Base-by-base conservation (phyloP, 1,140 invertebrate species). In the Hydropsyche tenuis region DNA sequence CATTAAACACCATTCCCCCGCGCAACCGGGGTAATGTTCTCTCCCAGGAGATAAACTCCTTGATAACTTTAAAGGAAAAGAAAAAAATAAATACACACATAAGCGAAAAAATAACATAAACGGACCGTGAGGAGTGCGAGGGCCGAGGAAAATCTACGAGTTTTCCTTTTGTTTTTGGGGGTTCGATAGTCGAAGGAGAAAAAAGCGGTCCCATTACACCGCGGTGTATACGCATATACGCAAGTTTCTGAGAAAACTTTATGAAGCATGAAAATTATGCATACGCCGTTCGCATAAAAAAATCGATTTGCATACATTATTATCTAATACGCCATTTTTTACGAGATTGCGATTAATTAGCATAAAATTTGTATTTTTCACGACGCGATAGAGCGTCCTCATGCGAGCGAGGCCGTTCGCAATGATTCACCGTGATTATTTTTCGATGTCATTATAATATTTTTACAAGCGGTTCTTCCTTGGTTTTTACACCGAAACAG, bases 1-100 rank as follows among this genome's bases (percentile, higher is more conserved):
- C 75, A 76, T 76, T 76, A 76, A 73, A 76, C 72, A 72, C 75
- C 72, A 76, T 72, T 72, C 69, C 51, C 25, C 64, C 22, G 16
- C 22, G 27, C 48, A 56, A n/a, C 48, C 46, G n/a, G 25, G 46
- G 51, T 70, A 70, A 70, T 70, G 48, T 56, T 70, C 68, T 70
- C 68, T 70, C 68, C 48, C 48, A 45, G 45, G 68, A 70, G 68
- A 70, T 70, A 70, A 70, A 70, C 48, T 70, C 48, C 68, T 70
- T 65, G 63, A 65, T 65, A 65, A 65, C 63, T 65, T 46, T 65
- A 65, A 63, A 43, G 30, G 63, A n/a, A 65, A 23, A 65, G 3
- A 65, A 65, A 65, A 60, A 60, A 25, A 60, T 27, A 60, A 18
- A 60, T 25, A 60, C 14, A 53, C 14, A 53, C 56, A 18, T 53